These are phyloP conservation scores for Ceuthmochares aereus DNA, from an alignment of 2,113 vertebrate species.

Conservation along the genomic window DNA sequence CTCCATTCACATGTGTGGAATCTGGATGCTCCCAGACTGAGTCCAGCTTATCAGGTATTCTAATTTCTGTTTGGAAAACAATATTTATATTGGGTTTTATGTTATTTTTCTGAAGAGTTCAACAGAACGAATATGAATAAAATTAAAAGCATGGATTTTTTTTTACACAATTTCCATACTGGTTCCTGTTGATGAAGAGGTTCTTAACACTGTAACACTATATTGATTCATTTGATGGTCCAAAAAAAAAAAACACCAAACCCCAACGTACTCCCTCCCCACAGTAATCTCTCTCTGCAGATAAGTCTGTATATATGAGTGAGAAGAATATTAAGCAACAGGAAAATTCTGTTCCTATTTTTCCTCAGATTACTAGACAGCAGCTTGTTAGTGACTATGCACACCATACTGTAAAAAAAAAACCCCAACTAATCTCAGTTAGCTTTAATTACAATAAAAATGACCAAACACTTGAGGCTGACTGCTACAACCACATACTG, in stretches of 20 bases:
- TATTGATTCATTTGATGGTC: neutral
- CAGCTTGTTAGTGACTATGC: neutral
- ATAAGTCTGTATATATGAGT: neutral
- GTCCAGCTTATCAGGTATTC: conserved; percentile 73
- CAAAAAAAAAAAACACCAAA: neutral
- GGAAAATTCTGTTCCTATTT: neutral
- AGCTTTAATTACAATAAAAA: neutral
- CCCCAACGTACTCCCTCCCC: neutral
- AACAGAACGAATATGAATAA: conserved; percentile 15
- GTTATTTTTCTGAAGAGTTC: conserved; percentile 3
- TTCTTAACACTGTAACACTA: neutral
- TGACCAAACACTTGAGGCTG: neutral
- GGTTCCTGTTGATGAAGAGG: conserved; percentile 18
- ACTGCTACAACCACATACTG: neutral
- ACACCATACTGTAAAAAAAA: neutral
- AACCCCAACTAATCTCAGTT: neutral
- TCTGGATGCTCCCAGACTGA: conserved; percentile 78
- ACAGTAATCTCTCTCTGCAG: neutral
- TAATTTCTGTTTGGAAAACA: conserved; percentile 72
- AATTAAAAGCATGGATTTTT: neutral
- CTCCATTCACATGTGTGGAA: conserved; percentile 74
- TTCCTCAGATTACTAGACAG: neutral
- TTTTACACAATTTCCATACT: conserved; percentile 11
- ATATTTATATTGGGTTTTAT: neutral
- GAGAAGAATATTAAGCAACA: neutral